Base-by-base conservation (phyloP, 2,113 vertebrate species). In the Hyperopisus bebe region DNA sequence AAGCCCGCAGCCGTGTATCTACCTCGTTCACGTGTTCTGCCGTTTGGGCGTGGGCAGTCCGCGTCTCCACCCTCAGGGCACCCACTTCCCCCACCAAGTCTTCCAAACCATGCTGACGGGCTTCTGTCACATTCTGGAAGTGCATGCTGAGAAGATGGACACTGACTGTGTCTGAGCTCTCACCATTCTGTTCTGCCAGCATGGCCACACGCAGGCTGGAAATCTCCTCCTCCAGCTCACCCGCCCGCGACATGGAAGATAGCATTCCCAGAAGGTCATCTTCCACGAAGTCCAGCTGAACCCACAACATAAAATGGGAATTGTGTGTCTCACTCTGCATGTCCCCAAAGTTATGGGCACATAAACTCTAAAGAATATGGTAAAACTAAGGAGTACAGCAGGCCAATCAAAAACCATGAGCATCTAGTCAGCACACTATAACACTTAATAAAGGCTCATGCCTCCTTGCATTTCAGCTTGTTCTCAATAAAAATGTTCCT, bases 281-380 rank as follows among this genome's bases (percentile, higher is more conserved):
- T 92, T 97, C 96, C 42, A 97, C 97, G 90, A 96, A 95, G 83
- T 96, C 95, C 93, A 99, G 97, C 98, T 99, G 97, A 93, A 97
- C 96, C 97, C 97, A 87, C 94, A 98, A 99, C 96, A 99, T 94
- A 99, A 97, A 96, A 97, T 90, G 90, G 92, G 93, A 90, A 92
- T 90, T 90, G 87, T 91, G 92, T 95, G 94, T 95, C 91, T 94
- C 91, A 88, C 89, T 92, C 88, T 90, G 89, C 39, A 70, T 89
- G 55, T 90, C 85, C 89, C 90, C 88, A 24, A 53, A 87, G 2
- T 84, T 11, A 46, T n/a, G 24, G 39, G 7, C 39, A 46, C 39
- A 84, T 39, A 80, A 70, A 31, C 3, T 70, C n/a, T 70, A 70
- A 70, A 39, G 70, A 77, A 42, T 77, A 77, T 1, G 15, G 74